phyloP scores from a whole-genome alignment of 2,888 invertebrate species.

The Rhamphomyia laevipes region DNA sequence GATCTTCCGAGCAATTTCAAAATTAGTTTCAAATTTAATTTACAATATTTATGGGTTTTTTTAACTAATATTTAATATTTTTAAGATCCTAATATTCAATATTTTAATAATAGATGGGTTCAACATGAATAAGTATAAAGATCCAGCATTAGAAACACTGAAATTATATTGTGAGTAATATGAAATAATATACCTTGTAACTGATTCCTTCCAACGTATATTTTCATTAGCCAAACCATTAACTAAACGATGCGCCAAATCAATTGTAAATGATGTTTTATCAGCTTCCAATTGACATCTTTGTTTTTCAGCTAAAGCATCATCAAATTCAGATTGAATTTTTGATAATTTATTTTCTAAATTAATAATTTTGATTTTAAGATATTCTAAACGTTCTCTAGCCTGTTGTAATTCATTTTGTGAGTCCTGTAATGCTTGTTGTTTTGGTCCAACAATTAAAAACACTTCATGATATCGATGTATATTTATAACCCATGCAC shows the following conservation, averaged over 20 bases:
- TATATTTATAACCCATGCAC: conserved; percentile 91
- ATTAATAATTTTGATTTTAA: conserved; percentile 58
- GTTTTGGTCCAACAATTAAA: conserved; percentile 85
- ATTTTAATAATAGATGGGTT: too few relatives aligned
- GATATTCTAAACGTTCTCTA: conserved; percentile 60
- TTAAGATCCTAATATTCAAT: too few relatives aligned
- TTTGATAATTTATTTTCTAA: conserved; percentile 62
- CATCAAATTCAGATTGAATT: conserved; percentile 73
- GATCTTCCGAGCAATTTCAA: too few relatives aligned
- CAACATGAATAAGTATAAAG: too few relatives aligned
- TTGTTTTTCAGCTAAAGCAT: conserved; percentile 74
- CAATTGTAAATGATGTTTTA: conserved; percentile 76
- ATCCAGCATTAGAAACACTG: too few relatives aligned
- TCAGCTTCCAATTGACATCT: conserved; percentile 90
- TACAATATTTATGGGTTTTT: too few relatives aligned
- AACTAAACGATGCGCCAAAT: conserved; percentile 82
- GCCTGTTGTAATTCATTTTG: conserved; percentile 77
- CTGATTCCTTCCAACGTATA: conserved; percentile 34
- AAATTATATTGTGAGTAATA: too few relatives aligned
- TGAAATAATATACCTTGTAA: conserved; percentile 31
- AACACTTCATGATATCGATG: conserved; percentile 82
- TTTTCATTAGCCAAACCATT: conserved; percentile 92
- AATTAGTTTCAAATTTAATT: too few relatives aligned
- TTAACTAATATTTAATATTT: too few relatives aligned
- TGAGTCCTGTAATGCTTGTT: conserved; percentile 74